Conservation (phyloP, 2,797 vertebrate species). For the Chrosomus eos region DNA sequence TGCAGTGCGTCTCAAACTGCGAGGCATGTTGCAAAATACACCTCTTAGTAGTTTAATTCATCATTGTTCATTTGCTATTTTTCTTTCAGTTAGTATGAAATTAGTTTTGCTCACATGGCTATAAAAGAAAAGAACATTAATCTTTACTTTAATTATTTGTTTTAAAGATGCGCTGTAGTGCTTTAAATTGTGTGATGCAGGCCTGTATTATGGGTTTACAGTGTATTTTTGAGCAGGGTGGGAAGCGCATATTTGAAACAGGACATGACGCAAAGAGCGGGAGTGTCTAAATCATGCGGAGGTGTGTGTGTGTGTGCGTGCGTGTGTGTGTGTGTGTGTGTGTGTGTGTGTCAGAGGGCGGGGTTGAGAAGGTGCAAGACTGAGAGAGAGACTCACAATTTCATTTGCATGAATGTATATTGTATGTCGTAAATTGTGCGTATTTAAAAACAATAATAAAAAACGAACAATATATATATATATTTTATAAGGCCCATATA, state of each 20-base stretch:
- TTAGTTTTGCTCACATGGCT: neutral
- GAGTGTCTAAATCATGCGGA: slow-evolving; percentile 58
- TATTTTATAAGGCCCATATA: neutral
- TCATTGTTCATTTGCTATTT: neutral
- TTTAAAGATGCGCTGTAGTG: neutral
- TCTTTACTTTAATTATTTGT: neutral
- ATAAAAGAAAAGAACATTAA: neutral
- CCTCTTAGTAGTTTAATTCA: neutral
- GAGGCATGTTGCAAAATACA: neutral
- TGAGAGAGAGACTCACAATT: neutral
- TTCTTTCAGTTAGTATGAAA: neutral
- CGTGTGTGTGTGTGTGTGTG: slow-evolving; percentile 16
- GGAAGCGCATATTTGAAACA: slow-evolving; percentile 52
- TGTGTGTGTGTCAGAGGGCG: slow-evolving; percentile 13
- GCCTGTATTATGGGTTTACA: slow-evolving; percentile 8
- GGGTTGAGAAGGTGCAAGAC: slow-evolving; percentile 7
- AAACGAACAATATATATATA: too few species aligned
- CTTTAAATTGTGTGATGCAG: neutral
- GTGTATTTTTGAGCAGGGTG: slow-evolving; percentile 33
- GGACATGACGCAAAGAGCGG: slow-evolving; percentile 71
- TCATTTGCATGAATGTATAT: neutral
- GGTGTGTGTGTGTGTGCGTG: slow-evolving; percentile 28
- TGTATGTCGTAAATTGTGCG: neutral
- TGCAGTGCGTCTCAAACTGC: neutral
- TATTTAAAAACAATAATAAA: neutral